phyloP scores from a whole-genome alignment of 2,113 vertebrate genomes.

The Rhombomys opimus region DNA sequence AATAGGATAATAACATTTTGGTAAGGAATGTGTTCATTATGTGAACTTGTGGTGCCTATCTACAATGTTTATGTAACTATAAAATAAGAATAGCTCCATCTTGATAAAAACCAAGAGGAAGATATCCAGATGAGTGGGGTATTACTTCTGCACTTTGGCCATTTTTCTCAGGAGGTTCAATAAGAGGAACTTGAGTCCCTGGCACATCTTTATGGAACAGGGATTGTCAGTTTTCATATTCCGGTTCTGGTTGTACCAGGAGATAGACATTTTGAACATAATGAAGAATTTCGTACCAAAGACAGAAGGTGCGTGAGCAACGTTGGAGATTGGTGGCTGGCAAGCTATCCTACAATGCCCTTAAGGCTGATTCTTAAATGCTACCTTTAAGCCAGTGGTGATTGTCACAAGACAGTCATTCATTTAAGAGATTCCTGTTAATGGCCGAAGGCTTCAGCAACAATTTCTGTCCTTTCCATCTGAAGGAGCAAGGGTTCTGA shows the following conservation, averaged over 20 bases:
- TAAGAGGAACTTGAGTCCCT: neutral
- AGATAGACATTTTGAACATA: neutral
- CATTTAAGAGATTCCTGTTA: neutral
- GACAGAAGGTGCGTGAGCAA: neutral
- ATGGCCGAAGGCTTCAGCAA: neutral
- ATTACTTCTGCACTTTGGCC: neutral
- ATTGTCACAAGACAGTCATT: neutral
- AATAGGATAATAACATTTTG: constrained; percentile 24
- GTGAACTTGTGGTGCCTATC: neutral
- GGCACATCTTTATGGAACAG: neutral
- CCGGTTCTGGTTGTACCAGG: neutral
- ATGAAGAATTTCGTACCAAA: neutral
- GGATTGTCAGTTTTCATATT: neutral
- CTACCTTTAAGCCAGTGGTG: neutral
- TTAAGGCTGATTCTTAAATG: neutral
- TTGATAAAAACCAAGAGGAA: constrained; percentile 45
- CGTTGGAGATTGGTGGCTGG: neutral
- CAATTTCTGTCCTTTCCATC: neutral
- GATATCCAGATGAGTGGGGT: constrained; percentile 13
- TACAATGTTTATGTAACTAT: neutral
- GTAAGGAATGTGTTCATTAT: constrained; percentile 35
- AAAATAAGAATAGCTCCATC: neutral
- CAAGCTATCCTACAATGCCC: neutral
- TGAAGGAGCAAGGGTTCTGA: neutral
- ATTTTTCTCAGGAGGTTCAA: constrained; percentile 29